A percentile compares a stretch with the other conserved stretches of the same genome.
Evolutionary conservation across 1,140 invertebrate species (phyloP).

Genomic region (Caenorhabditis latens): DNA sequence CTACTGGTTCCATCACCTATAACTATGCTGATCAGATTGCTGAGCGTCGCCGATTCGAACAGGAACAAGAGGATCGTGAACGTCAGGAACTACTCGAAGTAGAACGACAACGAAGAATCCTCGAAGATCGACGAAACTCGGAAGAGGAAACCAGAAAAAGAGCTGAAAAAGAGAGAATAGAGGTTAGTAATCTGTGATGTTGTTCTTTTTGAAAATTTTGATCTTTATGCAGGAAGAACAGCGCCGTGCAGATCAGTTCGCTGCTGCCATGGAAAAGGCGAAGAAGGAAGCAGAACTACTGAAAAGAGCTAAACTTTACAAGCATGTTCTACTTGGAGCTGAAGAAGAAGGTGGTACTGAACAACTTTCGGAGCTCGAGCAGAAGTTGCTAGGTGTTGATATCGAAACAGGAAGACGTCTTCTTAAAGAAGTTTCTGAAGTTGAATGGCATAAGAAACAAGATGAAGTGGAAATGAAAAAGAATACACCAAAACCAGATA

Average conservation of each 20-base stretch:
- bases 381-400: constrained; percentile 28
- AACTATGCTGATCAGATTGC: constrained; percentile 37
- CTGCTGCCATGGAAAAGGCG: constrained; percentile 33
- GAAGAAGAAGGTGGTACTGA: constrained; percentile 33
- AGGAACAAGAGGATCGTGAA: constrained; percentile 27
- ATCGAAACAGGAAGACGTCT: constrained; percentile 35
- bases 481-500: constrained; percentile 1
- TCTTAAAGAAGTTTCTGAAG: neutral
- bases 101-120: constrained; percentile 22
- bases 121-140: constrained; percentile 17
- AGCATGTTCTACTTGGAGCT: constrained; percentile 20
- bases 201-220: neutral
- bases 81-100: constrained; percentile 25
- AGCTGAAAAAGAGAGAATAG: neutral
- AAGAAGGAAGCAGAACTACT: constrained; percentile 15
- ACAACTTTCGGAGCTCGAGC: constrained; percentile 4
- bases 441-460: constrained; percentile 43
- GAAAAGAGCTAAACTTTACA: constrained; percentile 38
- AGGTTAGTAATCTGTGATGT: neutral
- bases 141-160: constrained; percentile 4
- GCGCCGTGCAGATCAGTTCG: neutral
- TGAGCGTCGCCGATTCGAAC: neutral
- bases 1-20: constrained; percentile 11
- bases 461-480: constrained; percentile 26
- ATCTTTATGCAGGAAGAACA: neutral